These are phyloP conservation scores for Macropus fuliginosus DNA, from an alignment of 2,797 vertebrate species.

Conservation along the genomic window DNA sequence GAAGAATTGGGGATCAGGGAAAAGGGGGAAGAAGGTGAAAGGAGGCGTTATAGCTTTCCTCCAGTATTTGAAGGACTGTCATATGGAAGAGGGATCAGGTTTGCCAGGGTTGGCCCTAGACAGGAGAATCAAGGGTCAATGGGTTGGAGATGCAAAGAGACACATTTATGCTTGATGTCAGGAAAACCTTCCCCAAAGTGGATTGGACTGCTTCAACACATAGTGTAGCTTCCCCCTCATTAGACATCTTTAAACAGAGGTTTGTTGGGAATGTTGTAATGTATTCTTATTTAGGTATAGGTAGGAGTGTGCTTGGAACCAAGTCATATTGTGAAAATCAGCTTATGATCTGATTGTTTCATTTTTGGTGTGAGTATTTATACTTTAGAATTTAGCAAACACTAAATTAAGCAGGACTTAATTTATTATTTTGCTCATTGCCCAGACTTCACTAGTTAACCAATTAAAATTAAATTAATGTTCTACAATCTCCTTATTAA, in stretches of 20 bases:
- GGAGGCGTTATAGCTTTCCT: neutral
- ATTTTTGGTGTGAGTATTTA: neutral
- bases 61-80: neutral
- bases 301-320: neutral
- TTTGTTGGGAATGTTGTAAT: neutral
- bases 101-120: neutral
- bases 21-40: neutral
- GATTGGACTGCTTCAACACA: neutral
- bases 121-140: neutral
- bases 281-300: neutral
- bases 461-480: neutral
- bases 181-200: neutral
- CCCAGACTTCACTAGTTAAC: neutral
- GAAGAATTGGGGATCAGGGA: neutral
- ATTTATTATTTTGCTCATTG: neutral
- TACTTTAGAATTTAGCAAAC: neutral
- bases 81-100: neutral
- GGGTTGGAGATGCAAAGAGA: neutral
- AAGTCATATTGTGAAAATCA: neutral
- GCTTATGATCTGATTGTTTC: neutral
- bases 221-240: neutral
- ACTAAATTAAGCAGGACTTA: neutral
- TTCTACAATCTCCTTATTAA: neutral
- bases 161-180: neutral
- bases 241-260: neutral